phyloP scores from a whole-genome alignment of 1,140 invertebrate genomes.

The Magallana angulata region DNA sequence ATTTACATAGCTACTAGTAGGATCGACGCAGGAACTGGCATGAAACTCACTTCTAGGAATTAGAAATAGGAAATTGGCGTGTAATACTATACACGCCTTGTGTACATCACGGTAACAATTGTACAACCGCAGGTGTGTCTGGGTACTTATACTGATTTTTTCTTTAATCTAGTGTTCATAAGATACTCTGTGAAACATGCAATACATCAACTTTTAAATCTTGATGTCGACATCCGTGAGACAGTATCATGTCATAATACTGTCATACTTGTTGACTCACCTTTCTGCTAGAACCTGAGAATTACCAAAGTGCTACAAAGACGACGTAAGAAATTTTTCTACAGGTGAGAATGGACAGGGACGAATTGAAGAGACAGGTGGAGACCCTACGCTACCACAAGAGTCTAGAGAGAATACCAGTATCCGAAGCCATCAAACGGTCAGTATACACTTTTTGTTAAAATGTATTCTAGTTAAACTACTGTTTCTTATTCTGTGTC shows the following conservation, averaged over 20 bases:
- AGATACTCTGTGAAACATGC: neutral
- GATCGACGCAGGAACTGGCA: neutral
- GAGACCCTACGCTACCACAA: conserved; percentile 52
- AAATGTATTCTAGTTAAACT: too few species aligned
- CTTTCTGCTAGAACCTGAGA: neutral
- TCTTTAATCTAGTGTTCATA: neutral
- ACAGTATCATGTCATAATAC: neutral
- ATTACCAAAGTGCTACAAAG: neutral
- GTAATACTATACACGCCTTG: conserved; percentile 6
- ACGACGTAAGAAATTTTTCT: neutral
- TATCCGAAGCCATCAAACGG: conserved; percentile 57
- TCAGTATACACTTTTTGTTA: conserved; percentile 15
- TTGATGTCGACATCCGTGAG: neutral
- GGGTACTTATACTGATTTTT: neutral
- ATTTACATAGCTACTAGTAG: conserved; percentile 18
- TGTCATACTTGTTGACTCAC: neutral
- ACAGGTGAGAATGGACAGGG: conserved; percentile 45
- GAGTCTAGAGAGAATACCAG: conserved; percentile 50
- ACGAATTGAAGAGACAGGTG: conserved; percentile 55
- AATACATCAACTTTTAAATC: neutral
- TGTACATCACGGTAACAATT: neutral
- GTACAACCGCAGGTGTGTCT: neutral
- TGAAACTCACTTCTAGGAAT: neutral
- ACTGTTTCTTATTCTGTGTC: too few species aligned
- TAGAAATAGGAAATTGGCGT: neutral